A percentile compares a stretch with the other conserved stretches of the same genome.
Evolutionary conservation across 2,888 invertebrate genomes (phyloP).

Genomic region (Escarpia spicata): DNA sequence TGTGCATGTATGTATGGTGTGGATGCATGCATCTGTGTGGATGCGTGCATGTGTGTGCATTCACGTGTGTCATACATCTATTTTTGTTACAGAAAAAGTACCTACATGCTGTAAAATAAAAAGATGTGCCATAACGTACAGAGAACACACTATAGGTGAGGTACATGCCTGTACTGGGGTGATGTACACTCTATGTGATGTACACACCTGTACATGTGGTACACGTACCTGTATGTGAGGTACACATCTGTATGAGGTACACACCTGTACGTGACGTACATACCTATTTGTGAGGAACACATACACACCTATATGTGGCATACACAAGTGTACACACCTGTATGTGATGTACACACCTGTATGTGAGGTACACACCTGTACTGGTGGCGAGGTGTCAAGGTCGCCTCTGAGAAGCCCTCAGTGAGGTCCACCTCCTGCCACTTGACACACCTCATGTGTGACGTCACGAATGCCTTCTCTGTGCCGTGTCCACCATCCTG

Average conservation of each 20-base stretch:
- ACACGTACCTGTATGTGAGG: not conserved
- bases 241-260: not conserved
- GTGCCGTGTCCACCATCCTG: constrained; percentile 48
- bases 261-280: not conserved
- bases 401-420: constrained; percentile 48
- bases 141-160: too few relatives aligned
- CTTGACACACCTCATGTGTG: constrained; percentile 49
- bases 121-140: too few relatives aligned
- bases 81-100: too few relatives aligned
- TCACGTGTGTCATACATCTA: too few relatives aligned
- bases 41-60: not conserved
- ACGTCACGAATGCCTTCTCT: constrained; percentile 48
- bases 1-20: not conserved
- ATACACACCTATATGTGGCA: constrained; percentile 41
- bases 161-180: too few relatives aligned
- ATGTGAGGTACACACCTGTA: constrained; percentile 27
- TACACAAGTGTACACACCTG: not conserved
- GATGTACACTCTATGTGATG: too few relatives aligned
- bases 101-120: too few relatives aligned
- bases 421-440: constrained; percentile 48
- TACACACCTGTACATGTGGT: too few relatives aligned
- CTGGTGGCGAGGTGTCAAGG: constrained; percentile 51
- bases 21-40: not conserved
- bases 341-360: not conserved
- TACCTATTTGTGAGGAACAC: not conserved